These are phyloP conservation scores for Yponomeuta malinellus DNA, from an alignment of 2,888 invertebrate species.

Conservation along the genomic window DNA sequence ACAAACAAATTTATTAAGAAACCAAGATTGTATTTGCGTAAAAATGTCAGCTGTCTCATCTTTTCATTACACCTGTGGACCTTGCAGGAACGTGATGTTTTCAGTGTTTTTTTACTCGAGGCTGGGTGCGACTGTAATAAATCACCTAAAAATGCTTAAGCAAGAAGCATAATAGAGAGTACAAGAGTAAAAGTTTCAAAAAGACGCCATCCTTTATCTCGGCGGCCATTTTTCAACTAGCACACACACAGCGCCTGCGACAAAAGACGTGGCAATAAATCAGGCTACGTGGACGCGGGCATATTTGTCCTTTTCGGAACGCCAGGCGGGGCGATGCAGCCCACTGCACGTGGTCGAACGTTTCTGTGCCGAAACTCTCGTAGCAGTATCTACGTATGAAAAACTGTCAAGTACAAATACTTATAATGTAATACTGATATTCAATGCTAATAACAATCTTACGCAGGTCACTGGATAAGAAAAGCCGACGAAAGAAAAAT, in stretches of 20 bases:
- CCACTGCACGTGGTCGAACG: not conserved
- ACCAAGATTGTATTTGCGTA: no score
- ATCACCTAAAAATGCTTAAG: not conserved
- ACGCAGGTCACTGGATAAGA: no score
- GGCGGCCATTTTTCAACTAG: slow-evolving; percentile 25
- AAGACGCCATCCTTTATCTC: slow-evolving; percentile 22
- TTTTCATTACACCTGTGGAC: no score
- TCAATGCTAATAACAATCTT: no score
- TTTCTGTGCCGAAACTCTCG: not conserved
- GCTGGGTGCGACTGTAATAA: not conserved
- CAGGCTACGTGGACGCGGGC: slow-evolving; percentile 27
- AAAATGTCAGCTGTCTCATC: no score
- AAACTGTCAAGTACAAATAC: no score
- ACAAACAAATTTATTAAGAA: no score
- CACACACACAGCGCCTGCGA: slow-evolving; percentile 19
- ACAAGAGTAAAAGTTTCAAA: not conserved
- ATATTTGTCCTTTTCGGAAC: slow-evolving; percentile 25
- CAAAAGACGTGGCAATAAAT: slow-evolving; percentile 21
- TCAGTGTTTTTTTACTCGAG: not conserved
- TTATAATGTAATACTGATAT: no score
- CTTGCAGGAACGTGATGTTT: no score
- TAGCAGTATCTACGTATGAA: not conserved
- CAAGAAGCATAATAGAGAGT: not conserved
- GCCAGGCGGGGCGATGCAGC: not conserved
- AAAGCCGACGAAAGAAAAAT: no score